A percentile compares a stretch with the other conserved stretches of the same genome.
Evolutionary conservation across 2,797 vertebrate genomes (phyloP).

Genomic region (Craterocephalus amniculus): DNA sequence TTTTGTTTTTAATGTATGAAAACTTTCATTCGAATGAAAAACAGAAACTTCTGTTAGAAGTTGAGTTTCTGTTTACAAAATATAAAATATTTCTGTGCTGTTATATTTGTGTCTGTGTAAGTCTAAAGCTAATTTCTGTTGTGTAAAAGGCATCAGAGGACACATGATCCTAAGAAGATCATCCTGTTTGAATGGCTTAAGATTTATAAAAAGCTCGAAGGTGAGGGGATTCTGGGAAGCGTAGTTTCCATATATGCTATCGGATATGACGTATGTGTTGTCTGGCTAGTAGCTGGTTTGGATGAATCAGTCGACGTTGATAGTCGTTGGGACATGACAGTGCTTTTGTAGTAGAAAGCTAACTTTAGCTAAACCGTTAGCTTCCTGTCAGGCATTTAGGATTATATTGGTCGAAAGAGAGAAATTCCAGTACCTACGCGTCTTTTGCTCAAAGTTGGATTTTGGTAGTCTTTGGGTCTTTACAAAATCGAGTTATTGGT

Average conservation of each 20-base stretch:
- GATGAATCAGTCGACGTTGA: conserved; percentile 74
- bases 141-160: conserved; percentile 20
- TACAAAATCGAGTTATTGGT: conserved; percentile 9
- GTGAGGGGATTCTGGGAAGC: conserved; percentile 37
- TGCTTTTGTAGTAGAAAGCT: conserved; percentile 70
- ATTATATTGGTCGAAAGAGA: conserved; percentile 40
- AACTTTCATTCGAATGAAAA: not conserved
- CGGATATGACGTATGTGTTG: conserved; percentile 60
- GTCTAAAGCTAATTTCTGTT: not conserved
- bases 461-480: conserved; percentile 35
- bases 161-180: conserved; percentile 53
- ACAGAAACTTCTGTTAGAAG: too few relatives aligned
- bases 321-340: conserved; percentile 66
- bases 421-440: conserved; percentile 47
- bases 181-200: conserved; percentile 46
- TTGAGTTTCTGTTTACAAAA: not conserved
- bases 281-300: conserved; percentile 57
- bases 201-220: conserved; percentile 59
- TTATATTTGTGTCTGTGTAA: not conserved
- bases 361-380: conserved; percentile 69
- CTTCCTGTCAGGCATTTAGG: conserved; percentile 33
- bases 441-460: conserved; percentile 24
- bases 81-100: not conserved
- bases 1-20: not conserved
- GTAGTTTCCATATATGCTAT: conserved; percentile 1